Evolutionary conservation across 2,888 invertebrate genomes (phyloP), one percentile per base, ranked within the genome.

Genomic region (Lasius platythorax): DNA sequence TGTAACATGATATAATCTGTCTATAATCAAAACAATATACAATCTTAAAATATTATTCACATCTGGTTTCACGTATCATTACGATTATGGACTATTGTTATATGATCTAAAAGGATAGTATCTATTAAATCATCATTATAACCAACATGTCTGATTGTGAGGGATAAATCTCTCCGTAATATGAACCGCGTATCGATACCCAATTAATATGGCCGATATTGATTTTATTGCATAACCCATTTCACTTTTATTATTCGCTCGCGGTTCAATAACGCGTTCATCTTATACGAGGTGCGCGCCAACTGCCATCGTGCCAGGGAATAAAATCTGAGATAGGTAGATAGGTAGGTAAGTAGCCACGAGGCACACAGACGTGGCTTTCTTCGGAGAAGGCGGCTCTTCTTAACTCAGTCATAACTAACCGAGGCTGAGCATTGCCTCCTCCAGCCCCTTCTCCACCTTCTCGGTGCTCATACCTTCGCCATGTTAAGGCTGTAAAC

Each of bases 321-420:
- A 87, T 86, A 85, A 83, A 56, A 83, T 61, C 73, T 28, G 33
- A 75, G 64, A 46, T 73, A 73, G 73, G 73, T 73, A 50, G 50
- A 50, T 37, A 72, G 75, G 66, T 86, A 85, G 85, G 83, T 84
- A 46, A 15, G 46, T 46, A 82, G 85, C 76, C 83, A 73, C 70
- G 73, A 64, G 63, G 66, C 61, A 58, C 56, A 58, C 67, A 81
- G 61, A 84, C 82, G 82, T 67, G 74, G 83, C 75, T 88, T 84
- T 84, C 76, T 84, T 82, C 86, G 70, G 28, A 66, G 78, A 74
- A 84, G 46, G 79, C 88, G 88, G 84, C 79, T 89, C 89, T 88
- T 91, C 88, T 92, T 90, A 87, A 87, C 89, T 84, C 85, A 90
- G 91, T 87, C 91, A 87, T 92, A 92, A 93, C 90, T 92, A 93